These are phyloP conservation scores for Leistus spinibarbis DNA, from an alignment of 2,888 invertebrate genomes.

Conservation along the genomic window DNA sequence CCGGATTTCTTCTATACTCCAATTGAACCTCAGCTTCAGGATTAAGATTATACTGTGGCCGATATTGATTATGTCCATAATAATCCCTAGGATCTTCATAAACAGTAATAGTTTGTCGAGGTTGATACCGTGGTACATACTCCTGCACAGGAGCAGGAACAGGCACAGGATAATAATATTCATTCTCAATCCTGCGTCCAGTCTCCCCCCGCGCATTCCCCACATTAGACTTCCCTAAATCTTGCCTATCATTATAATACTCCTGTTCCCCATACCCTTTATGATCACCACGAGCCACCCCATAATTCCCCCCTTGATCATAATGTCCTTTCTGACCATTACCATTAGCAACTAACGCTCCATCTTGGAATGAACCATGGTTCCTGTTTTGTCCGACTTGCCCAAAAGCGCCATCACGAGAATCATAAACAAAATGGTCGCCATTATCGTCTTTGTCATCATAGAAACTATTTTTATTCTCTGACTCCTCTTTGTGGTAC, in stretches of 20 bases:
- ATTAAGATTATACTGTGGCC: constrained; percentile 48
- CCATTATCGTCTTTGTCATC: constrained; percentile 65
- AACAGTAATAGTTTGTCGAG: constrained; percentile 52
- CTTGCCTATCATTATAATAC: constrained; percentile 49
- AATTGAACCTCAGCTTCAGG: constrained; percentile 58
- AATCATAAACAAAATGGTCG: constrained; percentile 43
- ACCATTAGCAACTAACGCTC: constrained; percentile 47
- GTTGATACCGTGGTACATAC: constrained; percentile 26
- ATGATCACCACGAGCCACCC: constrained; percentile 49
- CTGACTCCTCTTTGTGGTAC: constrained; percentile 74
- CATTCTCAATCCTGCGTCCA: constrained; percentile 28
- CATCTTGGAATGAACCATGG: constrained; percentile 49
- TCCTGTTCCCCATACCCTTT: constrained; percentile 50
- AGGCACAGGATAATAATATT: constrained; percentile 6
- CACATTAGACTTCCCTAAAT: constrained; percentile 44
- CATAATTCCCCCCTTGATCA: constrained; percentile 50
- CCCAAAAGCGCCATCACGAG: constrained; percentile 48
- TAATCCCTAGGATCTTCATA: constrained; percentile 54
- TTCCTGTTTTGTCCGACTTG: constrained; percentile 46
- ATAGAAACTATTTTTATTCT: constrained; percentile 71
- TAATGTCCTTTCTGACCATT: constrained; percentile 50
- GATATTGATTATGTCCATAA: background rate
- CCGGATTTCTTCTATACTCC: constrained; percentile 55
- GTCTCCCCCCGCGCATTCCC: constrained; percentile 45
- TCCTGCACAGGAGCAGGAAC: background rate